Evolutionary conservation across 2,888 invertebrate genomes (phyloP), one percentile per base, ranked within the genome.

Genomic region (Azorinus chamasolen): DNA sequence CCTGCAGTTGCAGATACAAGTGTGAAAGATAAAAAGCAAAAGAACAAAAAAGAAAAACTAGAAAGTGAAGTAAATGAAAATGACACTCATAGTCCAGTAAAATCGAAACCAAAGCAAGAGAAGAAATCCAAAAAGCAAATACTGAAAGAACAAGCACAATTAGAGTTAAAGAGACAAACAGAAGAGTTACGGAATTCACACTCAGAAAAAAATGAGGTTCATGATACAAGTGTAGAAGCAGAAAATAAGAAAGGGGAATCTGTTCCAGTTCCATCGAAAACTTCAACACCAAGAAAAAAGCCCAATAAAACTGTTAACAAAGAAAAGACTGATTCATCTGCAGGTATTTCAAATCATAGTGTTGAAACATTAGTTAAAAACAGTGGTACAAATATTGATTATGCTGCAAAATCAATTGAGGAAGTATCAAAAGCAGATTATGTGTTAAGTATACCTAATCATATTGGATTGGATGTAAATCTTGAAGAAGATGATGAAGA

Each of bases 161-260:
- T 71, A 54, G 74, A 77, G 37, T 51, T 73, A 18, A 71, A 68
- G 59, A 72, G 75, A 59, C 71, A 78, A 63, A 82, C 72, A 24
- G 58, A 81, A 64, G 72, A 77, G 66, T 65, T 75, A 66, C 74
- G 79, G 25, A 66, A 78, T 65, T 53, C 75, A 54, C 80, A 72
- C 41, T 55, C 66, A 53, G 70, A 78, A 59, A 74, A 78, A 70
- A 18, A 50, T 39, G 66, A 51, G 54, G 24, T 32, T 37, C 27
- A 16, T 55, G 37, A 43, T 50, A 8, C 43, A 65, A 61, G 70
- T 32, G 4, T 32, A 32, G 32, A 32, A 4, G 10, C 32, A 32
- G 32, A 32, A 32, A 32, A 32, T 32, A 32, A 32, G 32, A 6
- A 4, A 32, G 4, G 5, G 4, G 32, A 32, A 32, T 32, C 32